Percentiles rank a stretch among this genome's conserved stretches.
These are phyloP conservation scores for Macrostomum cliftonense DNA, from an alignment of 2,888 invertebrate species.

Conservation along the genomic window DNA sequence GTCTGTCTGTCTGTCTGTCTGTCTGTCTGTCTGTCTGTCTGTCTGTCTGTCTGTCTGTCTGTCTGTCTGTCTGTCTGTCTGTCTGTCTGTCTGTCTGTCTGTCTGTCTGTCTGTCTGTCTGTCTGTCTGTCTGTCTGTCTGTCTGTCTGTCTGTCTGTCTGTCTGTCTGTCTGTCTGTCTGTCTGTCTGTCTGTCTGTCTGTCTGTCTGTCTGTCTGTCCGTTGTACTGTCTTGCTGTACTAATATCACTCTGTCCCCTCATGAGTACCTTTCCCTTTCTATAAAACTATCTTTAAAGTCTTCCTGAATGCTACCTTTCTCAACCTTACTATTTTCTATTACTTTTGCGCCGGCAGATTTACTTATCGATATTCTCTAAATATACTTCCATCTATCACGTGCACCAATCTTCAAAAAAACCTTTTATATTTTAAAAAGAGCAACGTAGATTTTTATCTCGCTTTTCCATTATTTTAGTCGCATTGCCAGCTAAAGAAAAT, in stretches of 20 bases:
- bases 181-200: slow-evolving; percentile 12
- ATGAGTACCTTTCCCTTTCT: too few species aligned
- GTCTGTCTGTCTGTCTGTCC: not conserved
- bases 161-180: slow-evolving; percentile 12
- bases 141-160: slow-evolving; percentile 10
- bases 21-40: slow-evolving; percentile 12
- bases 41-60: slow-evolving; percentile 12
- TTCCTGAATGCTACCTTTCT: too few species aligned
- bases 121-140: slow-evolving; percentile 8
- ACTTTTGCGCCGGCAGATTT: too few species aligned
- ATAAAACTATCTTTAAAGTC: too few species aligned
- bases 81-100: slow-evolving; percentile 12
- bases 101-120: slow-evolving; percentile 12
- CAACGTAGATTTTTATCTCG: too few species aligned
- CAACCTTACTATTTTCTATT: too few species aligned
- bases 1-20: slow-evolving; percentile 12
- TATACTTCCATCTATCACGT: too few species aligned
- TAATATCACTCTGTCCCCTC: slow-evolving; percentile 1
- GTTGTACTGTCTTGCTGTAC: not conserved
- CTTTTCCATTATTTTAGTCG: too few species aligned
- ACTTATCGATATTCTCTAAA: too few species aligned
- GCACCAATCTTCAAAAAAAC: too few species aligned
- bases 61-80: slow-evolving; percentile 12
- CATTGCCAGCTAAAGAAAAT: too few species aligned
- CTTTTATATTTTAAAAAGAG: too few species aligned